Evolutionary conservation across 2,888 invertebrate genomes (phyloP).

Genomic region (Stenchaetothrips biformis): DNA sequence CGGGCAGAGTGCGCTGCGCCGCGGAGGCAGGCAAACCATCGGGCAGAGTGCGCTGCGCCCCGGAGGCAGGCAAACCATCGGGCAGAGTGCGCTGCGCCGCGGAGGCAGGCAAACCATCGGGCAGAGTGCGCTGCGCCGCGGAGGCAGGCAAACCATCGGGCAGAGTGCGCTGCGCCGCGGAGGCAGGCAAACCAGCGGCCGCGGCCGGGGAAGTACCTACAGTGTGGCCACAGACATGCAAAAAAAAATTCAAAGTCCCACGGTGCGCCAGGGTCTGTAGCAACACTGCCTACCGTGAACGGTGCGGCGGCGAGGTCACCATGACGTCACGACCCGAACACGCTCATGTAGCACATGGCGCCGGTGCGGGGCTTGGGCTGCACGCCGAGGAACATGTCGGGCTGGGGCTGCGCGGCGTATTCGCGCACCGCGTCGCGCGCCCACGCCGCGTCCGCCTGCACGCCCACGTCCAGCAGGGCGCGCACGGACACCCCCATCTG

Average conservation of each 20-base stretch:
- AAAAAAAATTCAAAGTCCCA: too few species aligned
- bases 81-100: neutral
- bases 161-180: too few species aligned
- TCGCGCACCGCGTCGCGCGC: neutral
- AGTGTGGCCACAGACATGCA: too few species aligned
- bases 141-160: too few species aligned
- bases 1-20: too few species aligned
- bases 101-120: too few species aligned
- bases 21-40: neutral
- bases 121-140: too few species aligned
- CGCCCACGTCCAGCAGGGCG: neutral
- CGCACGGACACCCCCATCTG: neutral
- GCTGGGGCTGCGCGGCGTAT: neutral
- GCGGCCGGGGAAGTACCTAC: too few species aligned
- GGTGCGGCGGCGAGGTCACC: neutral
- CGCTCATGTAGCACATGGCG: slow-evolving; percentile 2
- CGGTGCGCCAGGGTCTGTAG: too few species aligned
- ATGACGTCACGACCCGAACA: neutral
- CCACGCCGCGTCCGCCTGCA: neutral
- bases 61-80: neutral
- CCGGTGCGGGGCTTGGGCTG: slow-evolving; percentile 4
- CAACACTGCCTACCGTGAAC: neutral
- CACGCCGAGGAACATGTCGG: neutral
- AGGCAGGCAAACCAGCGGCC: too few species aligned
- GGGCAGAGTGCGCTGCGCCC: neutral